Evolutionary conservation across 2,888 invertebrate genomes (phyloP).

Genomic region (Drosophila hamatofila): DNA sequence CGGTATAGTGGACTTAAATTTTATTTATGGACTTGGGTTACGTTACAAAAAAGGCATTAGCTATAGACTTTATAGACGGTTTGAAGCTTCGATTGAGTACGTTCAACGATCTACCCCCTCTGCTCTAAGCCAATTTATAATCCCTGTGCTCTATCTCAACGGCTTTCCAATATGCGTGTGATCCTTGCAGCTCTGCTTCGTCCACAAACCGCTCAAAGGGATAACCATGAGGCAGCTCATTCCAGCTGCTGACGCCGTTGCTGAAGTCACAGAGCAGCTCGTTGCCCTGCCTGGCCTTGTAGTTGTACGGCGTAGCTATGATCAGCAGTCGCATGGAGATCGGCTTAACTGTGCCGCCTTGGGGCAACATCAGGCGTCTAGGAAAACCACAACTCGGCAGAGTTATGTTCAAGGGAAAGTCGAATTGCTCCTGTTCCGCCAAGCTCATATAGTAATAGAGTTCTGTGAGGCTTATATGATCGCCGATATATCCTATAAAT

Average conservation of each 20-base stretch:
- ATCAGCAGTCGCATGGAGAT: constrained; percentile 87
- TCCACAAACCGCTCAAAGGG: constrained; percentile 89
- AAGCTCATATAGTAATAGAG: constrained; percentile 85
- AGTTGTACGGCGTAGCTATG: constrained; percentile 86
- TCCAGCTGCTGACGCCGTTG: constrained; percentile 82
- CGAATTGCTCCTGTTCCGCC: constrained; percentile 84
- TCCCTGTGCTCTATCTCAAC: constrained; percentile 52
- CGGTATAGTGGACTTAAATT: constrained; percentile 62
- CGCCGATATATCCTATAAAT: constrained; percentile 85
- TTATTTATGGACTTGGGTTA: constrained; percentile 59
- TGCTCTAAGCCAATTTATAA: background rate
- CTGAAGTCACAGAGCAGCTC: constrained; percentile 61
- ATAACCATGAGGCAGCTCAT: constrained; percentile 88
- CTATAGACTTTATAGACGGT: background rate
- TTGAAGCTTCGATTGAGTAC: background rate
- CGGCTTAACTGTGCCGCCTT: constrained; percentile 86
- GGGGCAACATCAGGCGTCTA: constrained; percentile 88
- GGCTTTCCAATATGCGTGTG: constrained; percentile 44
- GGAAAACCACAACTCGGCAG: constrained; percentile 87
- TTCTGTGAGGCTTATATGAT: constrained; percentile 85
- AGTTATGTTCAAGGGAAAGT: constrained; percentile 84
- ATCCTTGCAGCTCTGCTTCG: constrained; percentile 84
- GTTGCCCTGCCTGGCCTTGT: constrained; percentile 44
- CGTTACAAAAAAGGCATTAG: constrained; percentile 35
- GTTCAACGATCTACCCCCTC: background rate